Evolutionary conservation across 30 jellyfish, hydroid and myxozoan species (phyloP).

Genomic region (Rhopilema esculentum): DNA sequence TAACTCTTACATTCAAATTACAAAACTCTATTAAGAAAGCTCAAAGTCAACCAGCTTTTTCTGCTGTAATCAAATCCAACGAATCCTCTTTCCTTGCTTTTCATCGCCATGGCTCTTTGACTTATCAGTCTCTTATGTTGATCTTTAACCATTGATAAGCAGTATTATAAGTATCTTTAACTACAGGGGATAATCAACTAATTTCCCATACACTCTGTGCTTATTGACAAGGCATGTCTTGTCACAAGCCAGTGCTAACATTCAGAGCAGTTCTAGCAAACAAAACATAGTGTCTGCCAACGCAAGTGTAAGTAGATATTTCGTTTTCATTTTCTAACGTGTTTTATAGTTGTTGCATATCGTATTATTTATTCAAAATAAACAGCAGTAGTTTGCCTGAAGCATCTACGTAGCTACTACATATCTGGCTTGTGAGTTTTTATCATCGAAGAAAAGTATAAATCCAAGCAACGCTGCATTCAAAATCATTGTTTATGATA

Average conservation of each 20-base stretch:
- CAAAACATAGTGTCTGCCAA: background rate
- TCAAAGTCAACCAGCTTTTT: slow-evolving; percentile 64
- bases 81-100: slow-evolving; percentile 56
- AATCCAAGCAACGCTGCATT: no score
- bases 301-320: background rate
- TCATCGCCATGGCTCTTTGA: slow-evolving; percentile 21
- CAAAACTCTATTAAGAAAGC: slow-evolving; percentile 44
- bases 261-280: background rate
- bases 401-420: no score
- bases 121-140: slow-evolving; percentile 19
- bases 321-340: background rate
- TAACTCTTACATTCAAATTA: slow-evolving; percentile 33
- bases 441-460: no score
- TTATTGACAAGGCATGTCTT: background rate
- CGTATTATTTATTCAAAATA: no score
- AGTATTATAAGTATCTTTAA: background rate
- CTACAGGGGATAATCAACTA: background rate
- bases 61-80: slow-evolving; percentile 30
- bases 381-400: no score
- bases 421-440: no score
- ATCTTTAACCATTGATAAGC: background rate
- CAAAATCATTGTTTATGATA: no score
- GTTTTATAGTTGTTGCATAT: background rate
- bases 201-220: background rate
- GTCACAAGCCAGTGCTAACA: background rate